Percentiles rank a stretch among this genome's conserved stretches.
Conservation (phyloP, 1,140 invertebrate genomes). For the Trinorchestia longiramus region DNA sequence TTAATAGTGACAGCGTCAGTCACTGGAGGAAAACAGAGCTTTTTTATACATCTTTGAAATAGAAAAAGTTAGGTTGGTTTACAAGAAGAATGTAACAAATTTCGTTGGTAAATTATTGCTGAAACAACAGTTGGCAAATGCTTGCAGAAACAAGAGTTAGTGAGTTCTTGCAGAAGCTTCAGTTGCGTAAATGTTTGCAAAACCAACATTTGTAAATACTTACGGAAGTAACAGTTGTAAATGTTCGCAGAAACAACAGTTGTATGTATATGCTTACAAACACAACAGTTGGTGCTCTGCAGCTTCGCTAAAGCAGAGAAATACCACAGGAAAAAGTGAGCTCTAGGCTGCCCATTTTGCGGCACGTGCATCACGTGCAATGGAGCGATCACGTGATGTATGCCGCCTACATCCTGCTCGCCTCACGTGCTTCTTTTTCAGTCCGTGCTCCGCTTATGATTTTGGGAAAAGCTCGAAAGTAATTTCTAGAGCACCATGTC, state of each 20-base stretch:
- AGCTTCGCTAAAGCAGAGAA: not conserved
- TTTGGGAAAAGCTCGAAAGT: not conserved
- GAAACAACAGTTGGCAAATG: not conserved
- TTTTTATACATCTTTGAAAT: no score
- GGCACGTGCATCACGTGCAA: not conserved
- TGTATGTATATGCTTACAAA: no score
- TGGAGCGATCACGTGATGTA: not conserved
- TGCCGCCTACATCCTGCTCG: not conserved
- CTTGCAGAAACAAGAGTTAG: not conserved
- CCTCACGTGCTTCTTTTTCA: not conserved
- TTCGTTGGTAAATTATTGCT: no score
- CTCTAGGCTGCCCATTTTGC: not conserved
- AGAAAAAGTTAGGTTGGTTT: no score
- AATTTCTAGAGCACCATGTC: not conserved
- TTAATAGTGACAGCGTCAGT: no score
- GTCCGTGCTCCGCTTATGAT: not conserved
- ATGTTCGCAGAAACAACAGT: no score
- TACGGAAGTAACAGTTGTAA: no score
- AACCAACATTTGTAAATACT: no score
- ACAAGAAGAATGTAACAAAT: no score
- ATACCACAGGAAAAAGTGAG: not conserved
- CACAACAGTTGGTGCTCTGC: not conserved
- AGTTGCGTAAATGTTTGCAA: no score
- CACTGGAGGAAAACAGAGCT: no score
- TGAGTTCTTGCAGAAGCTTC: no score